phyloP scores from a whole-genome alignment of 2,888 invertebrate genomes.

The Celastrina argiolus region DNA sequence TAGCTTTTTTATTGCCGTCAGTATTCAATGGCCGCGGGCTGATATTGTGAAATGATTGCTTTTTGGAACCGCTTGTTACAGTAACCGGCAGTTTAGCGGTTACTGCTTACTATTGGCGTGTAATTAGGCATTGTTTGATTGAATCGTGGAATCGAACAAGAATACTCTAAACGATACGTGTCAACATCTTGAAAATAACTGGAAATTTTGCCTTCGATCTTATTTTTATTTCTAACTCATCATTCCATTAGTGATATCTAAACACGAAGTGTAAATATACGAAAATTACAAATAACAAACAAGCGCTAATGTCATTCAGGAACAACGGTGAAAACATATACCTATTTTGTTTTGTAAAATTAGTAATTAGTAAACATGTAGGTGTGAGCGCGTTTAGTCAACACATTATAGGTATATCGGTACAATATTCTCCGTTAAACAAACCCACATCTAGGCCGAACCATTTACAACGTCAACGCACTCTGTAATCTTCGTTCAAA shows the following conservation, averaged over 20 bases:
- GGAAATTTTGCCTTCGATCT: neutral
- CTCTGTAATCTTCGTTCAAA: constrained; percentile 25
- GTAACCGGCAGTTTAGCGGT: neutral
- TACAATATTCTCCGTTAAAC: constrained; percentile 29
- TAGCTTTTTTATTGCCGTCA: neutral
- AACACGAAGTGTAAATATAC: neutral
- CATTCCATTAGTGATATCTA: neutral
- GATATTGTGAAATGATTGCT: neutral
- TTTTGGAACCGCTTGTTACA: neutral
- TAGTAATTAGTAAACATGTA: constrained; percentile 14
- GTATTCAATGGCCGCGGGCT: neutral
- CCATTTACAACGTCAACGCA: constrained; percentile 29
- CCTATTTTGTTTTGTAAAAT: neutral
- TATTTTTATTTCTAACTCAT: neutral
- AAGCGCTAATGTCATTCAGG: neutral
- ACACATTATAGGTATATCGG: constrained; percentile 22
- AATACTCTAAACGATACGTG: neutral
- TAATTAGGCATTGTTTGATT: neutral
- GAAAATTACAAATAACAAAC: neutral
- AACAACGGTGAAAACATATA: constrained; percentile 4
- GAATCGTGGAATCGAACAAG: neutral
- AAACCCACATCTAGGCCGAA: constrained; percentile 19
- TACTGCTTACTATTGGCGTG: neutral
- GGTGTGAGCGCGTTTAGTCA: constrained; percentile 25
- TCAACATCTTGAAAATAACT: neutral